These are phyloP conservation scores for Scaptodrosophila latifasciaeformis DNA, from an alignment of 2,888 invertebrate genomes.

Conservation along the genomic window DNA sequence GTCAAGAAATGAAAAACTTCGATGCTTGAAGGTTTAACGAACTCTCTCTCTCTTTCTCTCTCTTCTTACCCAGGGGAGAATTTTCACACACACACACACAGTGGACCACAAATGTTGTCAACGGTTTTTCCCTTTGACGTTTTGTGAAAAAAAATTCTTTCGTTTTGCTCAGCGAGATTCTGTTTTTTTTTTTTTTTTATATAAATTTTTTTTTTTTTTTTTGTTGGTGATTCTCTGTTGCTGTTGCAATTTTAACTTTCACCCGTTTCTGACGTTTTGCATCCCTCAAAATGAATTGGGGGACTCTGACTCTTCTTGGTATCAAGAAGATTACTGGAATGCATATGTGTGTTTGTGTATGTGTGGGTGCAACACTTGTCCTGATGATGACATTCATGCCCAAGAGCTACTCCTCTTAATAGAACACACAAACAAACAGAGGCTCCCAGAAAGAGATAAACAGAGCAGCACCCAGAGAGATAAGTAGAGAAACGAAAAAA, in stretches of 20 bases:
- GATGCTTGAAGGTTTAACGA: constrained; percentile 65
- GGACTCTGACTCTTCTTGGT: no score
- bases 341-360: constrained; percentile 18
- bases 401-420: constrained; percentile 64
- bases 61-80: no score
- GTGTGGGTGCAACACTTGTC: constrained; percentile 46
- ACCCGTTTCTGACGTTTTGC: constrained; percentile 32
- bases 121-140: constrained; percentile 46
- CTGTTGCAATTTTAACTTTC: constrained; percentile 62
- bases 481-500: constrained; percentile 7
- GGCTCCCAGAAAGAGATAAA: no score
- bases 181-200: no score
- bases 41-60: constrained; percentile 28
- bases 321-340: no score
- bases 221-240: background rate
- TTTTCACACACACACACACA: background rate
- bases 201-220: background rate
- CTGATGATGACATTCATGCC: constrained; percentile 66
- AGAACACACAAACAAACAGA: constrained; percentile 31
- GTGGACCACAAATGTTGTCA: constrained; percentile 57
- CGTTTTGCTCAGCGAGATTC: background rate
- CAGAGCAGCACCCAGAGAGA: background rate
- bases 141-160: background rate
- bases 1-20: constrained; percentile 58
- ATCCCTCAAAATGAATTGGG: background rate